phyloP scores from a whole-genome alignment of 2,797 vertebrate species.

The Myioborus melanocephalus region DNA sequence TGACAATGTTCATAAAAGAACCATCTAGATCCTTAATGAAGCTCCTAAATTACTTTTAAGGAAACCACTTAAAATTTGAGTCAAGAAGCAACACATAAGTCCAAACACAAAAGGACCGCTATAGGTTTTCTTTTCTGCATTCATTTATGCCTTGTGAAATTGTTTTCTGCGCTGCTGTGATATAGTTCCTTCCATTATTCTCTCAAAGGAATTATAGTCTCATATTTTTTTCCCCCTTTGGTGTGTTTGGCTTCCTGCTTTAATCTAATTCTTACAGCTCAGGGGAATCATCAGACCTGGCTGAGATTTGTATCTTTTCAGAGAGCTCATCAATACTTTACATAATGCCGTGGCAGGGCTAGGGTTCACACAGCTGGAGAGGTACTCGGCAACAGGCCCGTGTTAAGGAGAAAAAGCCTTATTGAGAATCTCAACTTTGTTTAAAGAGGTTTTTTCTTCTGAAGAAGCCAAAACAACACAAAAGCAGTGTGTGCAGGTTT shows the following conservation, averaged over 20 bases:
- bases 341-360: conserved; percentile 41
- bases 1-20: conserved; percentile 9
- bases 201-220: conserved; percentile 48
- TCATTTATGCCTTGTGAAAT: conserved; percentile 27
- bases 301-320: conserved; percentile 59
- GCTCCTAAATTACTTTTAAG: conserved; percentile 9
- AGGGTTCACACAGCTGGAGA: conserved; percentile 64
- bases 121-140: conserved; percentile 35
- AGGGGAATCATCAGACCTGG: conserved; percentile 58
- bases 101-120: neutral
- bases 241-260: conserved; percentile 61
- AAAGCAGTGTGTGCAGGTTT: conserved; percentile 45
- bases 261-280: conserved; percentile 62
- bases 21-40: conserved; percentile 26
- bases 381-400: neutral
- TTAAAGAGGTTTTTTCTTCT: conserved; percentile 3
- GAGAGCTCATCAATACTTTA: conserved; percentile 67
- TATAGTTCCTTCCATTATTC: conserved; percentile 40
- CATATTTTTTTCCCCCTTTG: conserved; percentile 32
- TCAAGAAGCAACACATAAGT: conserved; percentile 2
- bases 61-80: neutral
- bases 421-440: conserved; percentile 32
- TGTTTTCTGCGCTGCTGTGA: conserved; percentile 45
- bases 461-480: conserved; percentile 51
- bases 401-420: conserved; percentile 48